Evolutionary conservation across 2,797 vertebrate species (phyloP), one percentile per base, ranked within the genome.

Genomic region (Erithacus rubecula): DNA sequence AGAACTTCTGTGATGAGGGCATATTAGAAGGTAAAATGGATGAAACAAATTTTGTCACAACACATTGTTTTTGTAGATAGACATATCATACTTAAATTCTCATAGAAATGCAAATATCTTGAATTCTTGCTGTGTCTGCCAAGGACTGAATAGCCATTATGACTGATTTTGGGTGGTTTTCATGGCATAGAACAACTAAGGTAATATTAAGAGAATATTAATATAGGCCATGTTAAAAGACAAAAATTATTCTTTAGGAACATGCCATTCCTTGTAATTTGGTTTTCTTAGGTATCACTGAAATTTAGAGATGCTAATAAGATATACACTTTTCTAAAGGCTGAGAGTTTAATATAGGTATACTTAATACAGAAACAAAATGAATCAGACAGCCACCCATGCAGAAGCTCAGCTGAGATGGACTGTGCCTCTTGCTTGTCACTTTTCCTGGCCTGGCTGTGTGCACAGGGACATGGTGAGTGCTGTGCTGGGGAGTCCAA

Each of bases 11-110:
- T 44, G 22, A 46, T 60, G 37, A 81, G 12, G 14, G 7, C 8
- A 2, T 24, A 12, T 84, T 62, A 58, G 30, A 64, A 82, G 19
- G 52, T 53, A 72, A 76, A 75, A 47, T 12, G 9, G 37, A 79
- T n/a, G 26, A 36, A 71, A 32, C 7, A 34, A 37, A 27, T n/a
- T 26, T 70, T 67, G 49, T 81, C 18, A 8, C 22, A 43, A 6
- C 2, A 6, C 0, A 0, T 44, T 71, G 16, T 29, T 81, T 11
- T 44, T 78, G 30, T 8, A 56, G 20, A 30, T n/a, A 64, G 41
- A 5, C 1, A 0, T 69, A 49, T 15, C 4, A 1, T 11, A 39
- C n/a, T 26, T n/a, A 19, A 71, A 22, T 5, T 2, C 5, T 26
- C 49, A 6, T 14, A 52, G 76, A 80, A 88, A 56, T 41, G 34